phyloP scores from a whole-genome alignment of 2,113 vertebrate species.

The Anguilla japonica region DNA sequence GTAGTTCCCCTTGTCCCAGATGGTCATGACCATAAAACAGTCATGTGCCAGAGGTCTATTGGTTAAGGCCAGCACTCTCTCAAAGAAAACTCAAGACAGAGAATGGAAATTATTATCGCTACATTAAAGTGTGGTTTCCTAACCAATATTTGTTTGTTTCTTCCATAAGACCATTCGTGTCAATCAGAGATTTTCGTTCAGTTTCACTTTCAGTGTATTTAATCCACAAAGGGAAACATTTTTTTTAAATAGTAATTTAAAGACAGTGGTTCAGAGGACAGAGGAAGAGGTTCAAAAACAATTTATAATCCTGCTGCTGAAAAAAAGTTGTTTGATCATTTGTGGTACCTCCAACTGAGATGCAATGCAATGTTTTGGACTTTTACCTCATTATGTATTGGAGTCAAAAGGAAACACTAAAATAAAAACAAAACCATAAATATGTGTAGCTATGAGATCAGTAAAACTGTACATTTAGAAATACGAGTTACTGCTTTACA shows the following conservation, averaged over 20 bases:
- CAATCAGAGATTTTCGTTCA: constrained; percentile 47
- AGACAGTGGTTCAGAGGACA: constrained; percentile 3
- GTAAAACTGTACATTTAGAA: neutral
- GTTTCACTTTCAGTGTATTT: constrained; percentile 47
- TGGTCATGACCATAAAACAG: neutral
- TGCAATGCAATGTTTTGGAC: neutral
- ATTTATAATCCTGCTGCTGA: constrained; percentile 18
- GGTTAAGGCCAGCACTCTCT: neutral
- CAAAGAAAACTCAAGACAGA: neutral
- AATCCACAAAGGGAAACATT: constrained; percentile 39
- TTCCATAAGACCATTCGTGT: constrained; percentile 50
- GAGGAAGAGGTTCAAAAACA: constrained; percentile 33
- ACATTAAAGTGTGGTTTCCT: constrained; percentile 45
- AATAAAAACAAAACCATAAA: neutral
- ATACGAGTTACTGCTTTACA: neutral
- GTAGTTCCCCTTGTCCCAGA: constrained; percentile 19
- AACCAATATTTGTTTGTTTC: constrained; percentile 39
- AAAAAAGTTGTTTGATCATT: neutral
- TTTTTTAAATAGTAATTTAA: constrained; percentile 53
- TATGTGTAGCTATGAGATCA: too few relatives aligned
- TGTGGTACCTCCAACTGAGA: neutral
- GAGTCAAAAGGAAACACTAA: neutral
- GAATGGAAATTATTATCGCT: constrained; percentile 34
- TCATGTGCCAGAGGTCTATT: neutral
- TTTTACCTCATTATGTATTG: neutral